Base-by-base conservation (phyloP, 2,797 vertebrate species). In the Aselliscus stoliczkanus region DNA sequence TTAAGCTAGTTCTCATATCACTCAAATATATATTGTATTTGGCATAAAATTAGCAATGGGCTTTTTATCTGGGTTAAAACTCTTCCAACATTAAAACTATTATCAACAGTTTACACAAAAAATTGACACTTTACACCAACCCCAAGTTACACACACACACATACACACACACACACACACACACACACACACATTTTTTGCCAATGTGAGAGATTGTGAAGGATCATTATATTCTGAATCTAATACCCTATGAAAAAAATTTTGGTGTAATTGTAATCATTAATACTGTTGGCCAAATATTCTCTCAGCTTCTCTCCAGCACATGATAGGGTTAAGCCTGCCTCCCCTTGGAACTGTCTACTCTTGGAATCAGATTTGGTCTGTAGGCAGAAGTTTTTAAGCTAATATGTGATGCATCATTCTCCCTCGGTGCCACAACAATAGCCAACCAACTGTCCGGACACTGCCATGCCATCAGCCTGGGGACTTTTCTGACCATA, bases 61-160 rank as follows among this genome's bases (percentile, higher is more conserved):
- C 6, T 73, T 93, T 83, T 83, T 29, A 76, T 64, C 37, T 91
- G 37, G 7, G 8, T 50, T 56, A 89, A 50, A 62, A 72, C 23
- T 84, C 25, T 76, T 80, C 23, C 13, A 52, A 18, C 18, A 13
- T 52, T 92, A 69, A 92, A 97, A 80, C 69, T 6, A 54, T 47
- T n/a, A 60, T 37, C 29, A 88, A 5, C 15, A 60, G 70, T 90
- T 95, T 42, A 87, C 1, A 79, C 29, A 70, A 60, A 80, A 86
- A 75, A 52, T 21, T 31, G 47, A 64, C 3, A 25, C 3, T 90
- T 86, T 37, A 1, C 18, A 54, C 11, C 7, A 25, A 44, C 1
- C 29, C 27, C 1, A 2, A 37, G 5, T 12, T 13, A 3, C 2
- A 13, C 25, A 54, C 6, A 13, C 58, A 62, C 58, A 60, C 29